Evolutionary conservation across 2,797 vertebrate species (phyloP), one percentile per base, ranked within the genome.

Genomic region (Cygnus olor): DNA sequence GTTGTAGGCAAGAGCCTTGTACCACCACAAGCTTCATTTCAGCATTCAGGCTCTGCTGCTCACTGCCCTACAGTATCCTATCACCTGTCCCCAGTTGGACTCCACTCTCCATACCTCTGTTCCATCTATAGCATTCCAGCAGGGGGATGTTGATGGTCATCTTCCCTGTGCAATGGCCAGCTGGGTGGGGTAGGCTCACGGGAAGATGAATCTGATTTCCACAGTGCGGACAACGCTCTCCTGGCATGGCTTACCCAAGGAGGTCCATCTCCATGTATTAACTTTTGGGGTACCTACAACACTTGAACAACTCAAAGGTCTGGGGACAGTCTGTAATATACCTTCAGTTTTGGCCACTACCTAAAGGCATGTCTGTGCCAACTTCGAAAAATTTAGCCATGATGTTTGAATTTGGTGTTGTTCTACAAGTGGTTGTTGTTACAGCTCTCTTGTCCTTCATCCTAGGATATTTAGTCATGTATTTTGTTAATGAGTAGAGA

Each of bases 161-260:
- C 17, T 8, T 68, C 10, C 32, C 36, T 38, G 14, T 4, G 4
- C 34, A 51, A 38, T 21, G 45, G 44, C 71, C 44, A 68, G 7
- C 11, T 54, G 51, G 32, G 56, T 11, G 16, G 22, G 3, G 18
- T 5, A 12, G 15, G 32, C 20, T 81, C 14, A 19, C 0, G 0
- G 61, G 44, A 90, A 53, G 53, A n/a, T 17, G 11, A 19, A 65
- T 42, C 12, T 1, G 12, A n/a, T 7, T 66, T 60, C 22, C 36
- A 73, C 25, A 60, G 44, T 8, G 38, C 58, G 19, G 40, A 9
- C 42, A 84, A 5, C 19, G 14, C 16, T 61, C 12, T 82, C 51
- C 47, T 73, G 51, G 19, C 28, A 64, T 28, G 15, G 60, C 22
- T 89, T 28, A 73, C 12, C 42, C 76, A 69, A 44, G 15, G 24